These are phyloP conservation scores for Celastrina argiolus DNA, from an alignment of 2,888 invertebrate species.

Conservation along the genomic window DNA sequence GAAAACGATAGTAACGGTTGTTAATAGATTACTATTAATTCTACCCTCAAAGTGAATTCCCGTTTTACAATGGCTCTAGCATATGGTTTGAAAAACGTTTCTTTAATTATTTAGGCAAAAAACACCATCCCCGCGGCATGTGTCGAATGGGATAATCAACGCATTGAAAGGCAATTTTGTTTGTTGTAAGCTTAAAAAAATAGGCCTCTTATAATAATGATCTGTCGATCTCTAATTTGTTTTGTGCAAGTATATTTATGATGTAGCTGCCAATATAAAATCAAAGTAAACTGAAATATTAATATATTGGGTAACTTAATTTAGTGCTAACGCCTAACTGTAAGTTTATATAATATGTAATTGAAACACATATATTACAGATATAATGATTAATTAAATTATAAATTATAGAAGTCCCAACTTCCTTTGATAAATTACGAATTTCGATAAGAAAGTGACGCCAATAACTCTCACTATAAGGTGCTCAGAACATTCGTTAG, in stretches of 20 bases:
- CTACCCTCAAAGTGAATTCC: constrained; percentile 15
- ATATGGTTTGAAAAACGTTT: constrained; percentile 19
- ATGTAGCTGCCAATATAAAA: background rate
- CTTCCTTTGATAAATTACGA: background rate
- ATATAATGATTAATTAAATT: background rate
- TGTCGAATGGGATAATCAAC: constrained; percentile 5
- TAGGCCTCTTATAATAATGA: background rate
- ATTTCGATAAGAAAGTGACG: background rate
- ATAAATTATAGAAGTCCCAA: background rate
- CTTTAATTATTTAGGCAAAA: constrained; percentile 18
- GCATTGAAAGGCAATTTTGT: background rate
- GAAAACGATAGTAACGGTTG: constrained; percentile 21
- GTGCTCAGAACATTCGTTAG: background rate
- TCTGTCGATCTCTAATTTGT: too few species aligned
- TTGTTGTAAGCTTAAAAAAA: background rate
- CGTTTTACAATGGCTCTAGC: background rate
- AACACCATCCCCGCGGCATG: background rate
- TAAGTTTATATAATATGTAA: too few species aligned
- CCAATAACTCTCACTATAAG: background rate
- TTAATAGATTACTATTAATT: constrained; percentile 22
- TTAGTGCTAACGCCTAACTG: too few species aligned
- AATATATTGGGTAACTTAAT: too few species aligned
- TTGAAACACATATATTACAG: background rate
- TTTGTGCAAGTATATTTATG: too few species aligned
- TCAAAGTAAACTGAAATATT: too few species aligned